Evolutionary conservation across 2,888 invertebrate species (phyloP).

Genomic region (Syritta pipiens): DNA sequence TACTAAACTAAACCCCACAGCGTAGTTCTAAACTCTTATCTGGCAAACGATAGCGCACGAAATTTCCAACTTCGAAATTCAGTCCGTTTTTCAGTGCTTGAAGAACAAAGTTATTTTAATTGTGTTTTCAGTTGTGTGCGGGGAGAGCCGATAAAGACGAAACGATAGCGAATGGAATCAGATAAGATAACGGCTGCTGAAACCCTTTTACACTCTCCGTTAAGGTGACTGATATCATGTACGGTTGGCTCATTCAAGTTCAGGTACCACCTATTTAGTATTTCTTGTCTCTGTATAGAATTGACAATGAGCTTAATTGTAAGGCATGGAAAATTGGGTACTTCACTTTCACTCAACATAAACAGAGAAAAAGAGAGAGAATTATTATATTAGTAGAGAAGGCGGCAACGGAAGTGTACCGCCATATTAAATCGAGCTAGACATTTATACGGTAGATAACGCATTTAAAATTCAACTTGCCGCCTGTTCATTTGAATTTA

Average conservation of each 20-base stretch:
- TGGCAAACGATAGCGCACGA: constrained; percentile 29
- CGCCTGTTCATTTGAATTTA: too few relatives aligned
- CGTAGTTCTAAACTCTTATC: constrained; percentile 56
- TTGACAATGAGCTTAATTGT: constrained; percentile 60
- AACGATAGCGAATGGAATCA: constrained; percentile 62
- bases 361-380: neutral
- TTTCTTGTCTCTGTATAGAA: too few relatives aligned
- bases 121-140: constrained; percentile 29
- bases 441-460: too few relatives aligned
- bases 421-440: too few relatives aligned
- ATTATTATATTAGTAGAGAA: too few relatives aligned
- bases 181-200: constrained; percentile 52
- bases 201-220: constrained; percentile 45
- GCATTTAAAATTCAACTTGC: too few relatives aligned
- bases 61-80: constrained; percentile 53
- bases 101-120: constrained; percentile 46
- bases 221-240: constrained; percentile 36
- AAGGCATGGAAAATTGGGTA: constrained; percentile 51
- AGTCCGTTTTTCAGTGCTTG: constrained; percentile 28
- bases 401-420: too few relatives aligned
- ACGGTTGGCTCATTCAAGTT: neutral
- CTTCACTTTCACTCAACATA: constrained; percentile 53
- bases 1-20: constrained; percentile 45
- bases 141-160: constrained; percentile 39
- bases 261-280: constrained; percentile 38